Conservation (phyloP, 2,888 invertebrate genomes). For the Caenorhabditis zanzibari region DNA sequence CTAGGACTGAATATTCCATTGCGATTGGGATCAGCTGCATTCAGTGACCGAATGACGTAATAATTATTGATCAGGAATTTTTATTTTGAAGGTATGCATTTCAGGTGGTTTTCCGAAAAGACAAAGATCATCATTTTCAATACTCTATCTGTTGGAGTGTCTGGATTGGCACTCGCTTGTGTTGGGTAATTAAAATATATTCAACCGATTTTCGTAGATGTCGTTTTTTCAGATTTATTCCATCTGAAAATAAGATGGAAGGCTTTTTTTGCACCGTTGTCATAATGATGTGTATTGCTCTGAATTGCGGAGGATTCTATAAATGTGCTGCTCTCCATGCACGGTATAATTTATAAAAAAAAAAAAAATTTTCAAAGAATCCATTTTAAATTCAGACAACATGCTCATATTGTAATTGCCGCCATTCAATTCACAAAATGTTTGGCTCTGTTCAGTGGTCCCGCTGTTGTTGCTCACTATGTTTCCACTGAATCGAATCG, state of each 20-base stretch:
- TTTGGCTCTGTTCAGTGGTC: conserved; percentile 74
- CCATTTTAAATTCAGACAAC: conserved; percentile 31
- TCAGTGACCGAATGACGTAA: conserved; percentile 73
- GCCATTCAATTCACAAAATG: conserved; percentile 76
- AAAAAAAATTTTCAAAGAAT: too few relatives aligned
- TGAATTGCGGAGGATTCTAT: conserved; percentile 64
- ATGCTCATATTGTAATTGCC: conserved; percentile 72
- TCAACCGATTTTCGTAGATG: neutral
- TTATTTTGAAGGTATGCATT: neutral
- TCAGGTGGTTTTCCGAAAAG: conserved; percentile 50
- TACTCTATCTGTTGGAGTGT: conserved; percentile 55
- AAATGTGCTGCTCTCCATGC: conserved; percentile 65
- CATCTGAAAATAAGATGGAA: conserved; percentile 24
- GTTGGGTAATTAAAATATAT: conserved; percentile 33
- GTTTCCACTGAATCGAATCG: conserved; percentile 65
- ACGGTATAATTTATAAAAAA: conserved; percentile 24
- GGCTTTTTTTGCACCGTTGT: conserved; percentile 24
- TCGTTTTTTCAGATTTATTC: conserved; percentile 51
- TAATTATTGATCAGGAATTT: neutral
- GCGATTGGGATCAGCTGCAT: conserved; percentile 70
- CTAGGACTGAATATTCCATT: conserved; percentile 73
- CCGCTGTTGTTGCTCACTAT: conserved; percentile 71
- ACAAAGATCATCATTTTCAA: conserved; percentile 55
- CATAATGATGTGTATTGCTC: conserved; percentile 43
- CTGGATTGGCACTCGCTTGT: conserved; percentile 33